These are phyloP conservation scores for Cherax destructor DNA, from an alignment of 1,140 invertebrate species.

Conservation along the genomic window DNA sequence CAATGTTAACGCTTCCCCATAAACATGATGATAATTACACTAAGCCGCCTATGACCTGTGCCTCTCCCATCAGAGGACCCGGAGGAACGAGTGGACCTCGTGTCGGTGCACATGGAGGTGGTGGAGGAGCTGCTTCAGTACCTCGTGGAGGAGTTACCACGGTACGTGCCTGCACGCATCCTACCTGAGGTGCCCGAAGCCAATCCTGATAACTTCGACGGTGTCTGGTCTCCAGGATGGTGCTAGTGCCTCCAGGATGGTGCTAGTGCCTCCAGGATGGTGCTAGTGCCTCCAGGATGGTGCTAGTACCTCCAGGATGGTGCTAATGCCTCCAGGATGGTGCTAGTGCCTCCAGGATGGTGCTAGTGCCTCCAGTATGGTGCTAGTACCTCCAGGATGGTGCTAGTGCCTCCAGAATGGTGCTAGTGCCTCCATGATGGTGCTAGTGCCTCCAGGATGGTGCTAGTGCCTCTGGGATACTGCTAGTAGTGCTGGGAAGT, in stretches of 20 bases:
- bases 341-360: no score
- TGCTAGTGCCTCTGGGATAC: no score
- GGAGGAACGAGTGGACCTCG: constrained; percentile 14
- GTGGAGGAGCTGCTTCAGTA: constrained; percentile 14
- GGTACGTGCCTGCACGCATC: constrained; percentile 30
- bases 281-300: neutral
- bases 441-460: no score
- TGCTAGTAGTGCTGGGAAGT: no score
- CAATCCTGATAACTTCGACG: constrained; percentile 19
- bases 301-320: no score
- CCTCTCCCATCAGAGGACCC: constrained; percentile 10
- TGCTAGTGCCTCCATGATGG: no score
- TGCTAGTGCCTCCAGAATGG: no score
- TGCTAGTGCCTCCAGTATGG: no score
- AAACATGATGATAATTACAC: no score
- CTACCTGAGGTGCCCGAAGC: neutral
- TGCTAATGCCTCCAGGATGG: no score
- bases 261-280: neutral
- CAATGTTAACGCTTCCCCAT: no score
- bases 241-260: neutral
- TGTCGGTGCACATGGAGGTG: neutral
- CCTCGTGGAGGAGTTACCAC: neutral
- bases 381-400: no score
- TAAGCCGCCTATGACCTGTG: neutral
- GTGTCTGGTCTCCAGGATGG: constrained; percentile 56